Evolutionary conservation across 1,140 invertebrate genomes (phyloP), one percentile per base, ranked within the genome.

Genomic region (Schmidtea mediterranea): DNA sequence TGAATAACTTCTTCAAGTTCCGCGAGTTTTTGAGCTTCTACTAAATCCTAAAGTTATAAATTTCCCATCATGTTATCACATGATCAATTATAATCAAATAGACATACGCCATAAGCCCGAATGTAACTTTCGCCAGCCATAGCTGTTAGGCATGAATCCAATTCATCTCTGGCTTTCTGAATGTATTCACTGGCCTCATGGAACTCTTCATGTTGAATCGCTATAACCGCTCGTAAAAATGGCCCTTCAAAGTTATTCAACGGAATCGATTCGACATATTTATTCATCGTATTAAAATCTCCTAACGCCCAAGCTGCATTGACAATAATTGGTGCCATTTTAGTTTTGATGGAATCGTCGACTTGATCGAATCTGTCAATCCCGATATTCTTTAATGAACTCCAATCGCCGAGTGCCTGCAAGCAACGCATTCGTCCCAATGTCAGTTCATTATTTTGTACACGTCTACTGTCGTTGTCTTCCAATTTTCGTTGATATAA

Each of bases 61-160:
- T 8, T 43, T 8, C 13, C 8, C 10, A 43, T 19, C 40, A 10
- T 10, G 36, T 10, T 37, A 10, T 37, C 15, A 15, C 2, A 39
- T 22, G 9, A 43, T 32, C n/a, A 18, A 21, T 22, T 49, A 21
- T 39, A 1, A 13, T 43, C 32, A 21, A 13, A 49, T 37, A 36
- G 37, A 56, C 59, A 58, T 55, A 67, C 63, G 16, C 82, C 83
- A 62, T 97, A 95, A 12, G 90, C 90, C 57, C 89, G 70, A 59
- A 89, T 84, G 59, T 99, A 97, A 54, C 86, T 94, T 65, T 99
- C 92, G 0, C 82, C 82, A 1, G 83, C 86, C 75, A 97, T 87
- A 1, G 90, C 83, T 1, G 89, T 92, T 43, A 99, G 63, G 61
- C 98, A 89, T 0, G 81, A 89, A 62, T 97, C 90, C 2, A 97